Conservation (phyloP, 2,888 invertebrate species). For the Scrobipalpa atriplicella region DNA sequence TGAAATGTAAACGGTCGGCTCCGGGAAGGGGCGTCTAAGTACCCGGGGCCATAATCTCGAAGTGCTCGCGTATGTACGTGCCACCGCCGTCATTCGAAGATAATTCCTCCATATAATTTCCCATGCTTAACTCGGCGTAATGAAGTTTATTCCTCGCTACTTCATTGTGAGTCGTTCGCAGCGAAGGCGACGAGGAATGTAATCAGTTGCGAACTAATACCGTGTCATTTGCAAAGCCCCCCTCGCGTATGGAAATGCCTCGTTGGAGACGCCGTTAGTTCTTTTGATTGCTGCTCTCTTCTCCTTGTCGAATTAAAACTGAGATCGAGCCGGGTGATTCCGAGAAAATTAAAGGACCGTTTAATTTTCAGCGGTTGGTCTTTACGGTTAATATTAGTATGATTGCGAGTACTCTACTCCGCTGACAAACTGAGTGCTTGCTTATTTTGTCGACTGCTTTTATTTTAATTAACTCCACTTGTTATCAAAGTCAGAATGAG, state of each 20-base stretch:
- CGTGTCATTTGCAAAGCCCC: slow-evolving; percentile 71
- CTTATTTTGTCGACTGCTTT: slow-evolving; percentile 61
- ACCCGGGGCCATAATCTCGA: slow-evolving; percentile 67
- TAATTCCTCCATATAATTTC: slow-evolving; percentile 81
- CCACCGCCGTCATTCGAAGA: slow-evolving; percentile 68
- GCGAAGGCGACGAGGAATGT: slow-evolving; percentile 74
- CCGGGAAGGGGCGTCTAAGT: slow-evolving; percentile 55
- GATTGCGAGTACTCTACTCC: slow-evolving; percentile 63
- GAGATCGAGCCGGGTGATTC: slow-evolving; percentile 72
- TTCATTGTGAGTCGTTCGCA: slow-evolving; percentile 77
- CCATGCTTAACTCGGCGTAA: slow-evolving; percentile 79
- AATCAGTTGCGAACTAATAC: slow-evolving; percentile 82
- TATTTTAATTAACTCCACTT: slow-evolving; percentile 66
- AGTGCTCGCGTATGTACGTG: slow-evolving; percentile 66
- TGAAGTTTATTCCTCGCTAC: slow-evolving; percentile 81
- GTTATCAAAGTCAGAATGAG: slow-evolving; percentile 41
- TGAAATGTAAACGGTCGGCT: slow-evolving; percentile 52
- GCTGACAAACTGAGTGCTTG: slow-evolving; percentile 55
- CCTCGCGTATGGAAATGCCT: slow-evolving; percentile 79
- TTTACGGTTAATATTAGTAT: slow-evolving; percentile 74
- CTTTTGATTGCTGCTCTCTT: slow-evolving; percentile 76
- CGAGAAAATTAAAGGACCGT: slow-evolving; percentile 76
- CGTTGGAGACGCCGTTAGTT: slow-evolving; percentile 76
- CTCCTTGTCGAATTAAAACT: slow-evolving; percentile 78
- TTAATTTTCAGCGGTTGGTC: slow-evolving; percentile 71